Percentiles rank a stretch among this genome's conserved stretches.
Conservation (phyloP, 2,113 vertebrate species). For the Hydrochoerus hydrochaeris region DNA sequence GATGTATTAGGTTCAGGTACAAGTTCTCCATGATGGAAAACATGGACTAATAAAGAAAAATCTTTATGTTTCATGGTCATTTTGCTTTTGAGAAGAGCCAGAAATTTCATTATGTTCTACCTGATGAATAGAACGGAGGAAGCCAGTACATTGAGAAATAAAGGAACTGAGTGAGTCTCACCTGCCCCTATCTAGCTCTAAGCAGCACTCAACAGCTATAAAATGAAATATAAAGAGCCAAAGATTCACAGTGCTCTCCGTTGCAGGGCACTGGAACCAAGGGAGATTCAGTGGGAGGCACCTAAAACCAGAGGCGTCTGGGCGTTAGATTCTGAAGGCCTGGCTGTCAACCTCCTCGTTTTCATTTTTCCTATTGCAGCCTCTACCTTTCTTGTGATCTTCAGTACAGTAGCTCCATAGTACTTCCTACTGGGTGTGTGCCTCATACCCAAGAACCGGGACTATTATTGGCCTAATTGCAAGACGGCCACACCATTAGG, state of each 20-base stretch:
- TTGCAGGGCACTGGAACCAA: background rate
- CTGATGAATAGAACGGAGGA: background rate
- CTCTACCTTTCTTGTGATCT: background rate
- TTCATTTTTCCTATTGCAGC: background rate
- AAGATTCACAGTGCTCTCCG: background rate
- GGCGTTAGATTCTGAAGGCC: background rate
- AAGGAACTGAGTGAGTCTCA: background rate
- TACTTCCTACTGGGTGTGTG: background rate
- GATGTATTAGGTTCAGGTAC: background rate
- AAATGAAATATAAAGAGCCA: background rate
- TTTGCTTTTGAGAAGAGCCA: background rate
- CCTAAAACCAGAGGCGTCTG: background rate
- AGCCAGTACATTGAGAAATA: background rate
- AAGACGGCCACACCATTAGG: background rate
- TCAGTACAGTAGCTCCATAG: background rate
- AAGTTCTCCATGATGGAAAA: background rate
- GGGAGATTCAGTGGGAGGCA: background rate
- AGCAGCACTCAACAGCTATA: background rate
- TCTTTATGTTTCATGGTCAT: background rate
- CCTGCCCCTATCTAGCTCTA: background rate
- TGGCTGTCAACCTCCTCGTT: background rate
- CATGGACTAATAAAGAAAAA: background rate
- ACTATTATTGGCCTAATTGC: background rate
- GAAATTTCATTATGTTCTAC: background rate
- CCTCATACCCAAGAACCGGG: background rate